Conservation (phyloP, 2,113 vertebrate species). For the Sinocyclocheilus anshuiensis region DNA sequence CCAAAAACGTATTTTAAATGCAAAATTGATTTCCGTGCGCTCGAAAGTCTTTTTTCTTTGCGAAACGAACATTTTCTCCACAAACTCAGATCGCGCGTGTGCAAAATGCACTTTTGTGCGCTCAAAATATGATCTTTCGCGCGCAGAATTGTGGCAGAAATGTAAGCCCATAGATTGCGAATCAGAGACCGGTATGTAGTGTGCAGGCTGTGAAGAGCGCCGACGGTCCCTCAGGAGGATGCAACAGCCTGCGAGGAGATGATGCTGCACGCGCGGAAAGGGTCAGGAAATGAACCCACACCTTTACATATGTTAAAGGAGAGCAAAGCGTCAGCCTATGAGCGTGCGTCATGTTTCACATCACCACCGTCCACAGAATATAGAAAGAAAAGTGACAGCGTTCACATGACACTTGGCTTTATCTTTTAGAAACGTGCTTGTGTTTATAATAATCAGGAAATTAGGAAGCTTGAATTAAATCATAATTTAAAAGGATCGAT, state of each 20-base stretch:
- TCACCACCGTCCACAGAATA: not conserved
- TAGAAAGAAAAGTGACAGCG: not conserved
- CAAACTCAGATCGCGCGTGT: no score
- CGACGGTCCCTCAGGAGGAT: constrained; percentile 25
- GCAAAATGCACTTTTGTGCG: no score
- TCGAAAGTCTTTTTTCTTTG: no score
- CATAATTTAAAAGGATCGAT: not conserved
- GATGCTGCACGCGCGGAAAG: not conserved
- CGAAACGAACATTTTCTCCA: no score
- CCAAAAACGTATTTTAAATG: no score
- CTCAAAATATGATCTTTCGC: no score
- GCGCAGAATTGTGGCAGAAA: no score
- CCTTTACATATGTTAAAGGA: constrained; percentile 12
- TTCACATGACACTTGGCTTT: not conserved
- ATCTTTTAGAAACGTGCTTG: not conserved
- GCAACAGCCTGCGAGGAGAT: constrained; percentile 36
- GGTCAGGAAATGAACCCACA: constrained; percentile 19
- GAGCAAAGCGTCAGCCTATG: not conserved
- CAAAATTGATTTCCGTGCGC: no score
- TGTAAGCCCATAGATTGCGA: no score
- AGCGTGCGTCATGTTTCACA: constrained; percentile 42
- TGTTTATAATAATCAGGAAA: not conserved
- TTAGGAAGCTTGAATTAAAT: not conserved
- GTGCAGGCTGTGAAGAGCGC: not conserved
- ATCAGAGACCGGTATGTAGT: not conserved